These are phyloP conservation scores for Discoglossus pictus DNA, from an alignment of 2,797 vertebrate species.

Conservation along the genomic window DNA sequence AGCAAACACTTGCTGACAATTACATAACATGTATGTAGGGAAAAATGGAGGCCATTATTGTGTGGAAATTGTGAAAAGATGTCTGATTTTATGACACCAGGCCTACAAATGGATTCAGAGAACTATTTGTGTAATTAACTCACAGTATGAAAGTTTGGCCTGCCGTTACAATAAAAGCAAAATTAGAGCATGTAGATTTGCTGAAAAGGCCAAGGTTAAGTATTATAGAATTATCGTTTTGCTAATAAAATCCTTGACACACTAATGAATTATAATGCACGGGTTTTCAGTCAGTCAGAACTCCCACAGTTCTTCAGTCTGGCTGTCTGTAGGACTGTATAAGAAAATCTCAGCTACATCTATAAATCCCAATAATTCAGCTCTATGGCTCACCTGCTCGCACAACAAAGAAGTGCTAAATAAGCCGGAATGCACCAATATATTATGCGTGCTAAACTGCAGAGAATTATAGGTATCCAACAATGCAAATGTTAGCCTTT, in stretches of 20 bases:
- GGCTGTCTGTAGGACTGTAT: no score
- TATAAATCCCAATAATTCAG: no score
- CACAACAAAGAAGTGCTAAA: no score
- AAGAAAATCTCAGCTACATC: no score
- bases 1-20: slow-evolving; percentile 30
- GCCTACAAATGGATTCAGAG: slow-evolving; percentile 18
- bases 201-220: background rate
- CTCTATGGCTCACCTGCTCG: no score
- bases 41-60: slow-evolving; percentile 31
- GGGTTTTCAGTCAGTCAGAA: no score
- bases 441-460: no score
- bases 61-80: slow-evolving; percentile 3
- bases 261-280: background rate
- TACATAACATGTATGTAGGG: slow-evolving; percentile 34
- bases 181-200: no score
- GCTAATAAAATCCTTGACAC: background rate
- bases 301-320: no score
- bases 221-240: background rate
- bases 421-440: no score
- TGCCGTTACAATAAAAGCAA: background rate
- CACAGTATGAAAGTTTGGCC: background rate
- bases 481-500: no score
- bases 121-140: slow-evolving; percentile 24
- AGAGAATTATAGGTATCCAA: no score
- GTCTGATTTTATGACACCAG: slow-evolving; percentile 1